phyloP scores from a whole-genome alignment of 2,797 vertebrate species.

The Rhyacichthys aspro region DNA sequence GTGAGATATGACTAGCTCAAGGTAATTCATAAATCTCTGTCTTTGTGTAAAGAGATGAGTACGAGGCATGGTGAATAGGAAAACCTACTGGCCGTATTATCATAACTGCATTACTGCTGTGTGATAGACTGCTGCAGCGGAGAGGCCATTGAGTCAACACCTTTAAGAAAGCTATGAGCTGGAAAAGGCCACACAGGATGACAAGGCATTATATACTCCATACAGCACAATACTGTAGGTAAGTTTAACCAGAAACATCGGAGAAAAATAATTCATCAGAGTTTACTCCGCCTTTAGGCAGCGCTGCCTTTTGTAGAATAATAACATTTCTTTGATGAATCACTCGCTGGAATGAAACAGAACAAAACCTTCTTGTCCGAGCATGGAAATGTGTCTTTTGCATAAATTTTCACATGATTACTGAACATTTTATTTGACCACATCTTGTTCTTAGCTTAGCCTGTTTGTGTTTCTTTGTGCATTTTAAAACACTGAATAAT shows the following conservation, averaged over 20 bases:
- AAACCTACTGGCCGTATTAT: constrained; percentile 34
- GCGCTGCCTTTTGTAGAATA: constrained; percentile 21
- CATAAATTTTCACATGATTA: constrained; percentile 2
- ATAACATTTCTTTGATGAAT: constrained; percentile 47
- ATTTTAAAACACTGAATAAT: background rate
- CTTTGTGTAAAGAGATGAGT: constrained; percentile 39
- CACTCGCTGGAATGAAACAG: constrained; percentile 12
- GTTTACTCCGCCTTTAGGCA: constrained; percentile 48
- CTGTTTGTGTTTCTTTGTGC: constrained; percentile 13
- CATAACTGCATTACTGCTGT: constrained; percentile 32
- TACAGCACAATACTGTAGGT: constrained; percentile 15
- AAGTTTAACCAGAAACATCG: constrained; percentile 44
- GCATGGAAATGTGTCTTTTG: constrained; percentile 6
- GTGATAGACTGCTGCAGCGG: constrained; percentile 28
- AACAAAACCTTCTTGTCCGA: constrained; percentile 1
- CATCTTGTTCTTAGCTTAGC: no score
- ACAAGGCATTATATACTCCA: constrained; percentile 15
- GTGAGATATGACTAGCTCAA: constrained; percentile 62
- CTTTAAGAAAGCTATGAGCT: constrained; percentile 33
- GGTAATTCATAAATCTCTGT: constrained; percentile 68
- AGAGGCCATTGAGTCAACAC: constrained; percentile 43
- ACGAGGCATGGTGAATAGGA: constrained; percentile 13
- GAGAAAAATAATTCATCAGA: constrained; percentile 42
- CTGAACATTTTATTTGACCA: background rate
- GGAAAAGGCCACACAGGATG: constrained; percentile 28